A percentile compares a stretch with the other conserved stretches of the same genome.
Evolutionary conservation across 2,888 invertebrate species (phyloP).

Genomic region (Chirona hameri): DNA sequence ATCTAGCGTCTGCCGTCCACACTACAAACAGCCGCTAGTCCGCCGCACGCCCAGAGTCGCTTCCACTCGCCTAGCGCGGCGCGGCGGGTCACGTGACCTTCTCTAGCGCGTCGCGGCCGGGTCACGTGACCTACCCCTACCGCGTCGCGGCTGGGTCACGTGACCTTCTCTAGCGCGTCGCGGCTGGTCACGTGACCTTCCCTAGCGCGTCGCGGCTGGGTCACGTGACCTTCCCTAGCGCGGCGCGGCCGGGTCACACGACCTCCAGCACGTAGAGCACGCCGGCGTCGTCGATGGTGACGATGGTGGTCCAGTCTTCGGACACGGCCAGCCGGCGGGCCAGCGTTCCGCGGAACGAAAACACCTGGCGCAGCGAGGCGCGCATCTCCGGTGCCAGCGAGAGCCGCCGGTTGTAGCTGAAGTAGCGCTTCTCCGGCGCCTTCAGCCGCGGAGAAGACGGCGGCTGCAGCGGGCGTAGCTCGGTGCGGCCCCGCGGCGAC

Average conservation of each 20-base stretch:
- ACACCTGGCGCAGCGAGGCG: slow-evolving; percentile 2
- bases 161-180: not conserved
- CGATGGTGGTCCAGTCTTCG: not conserved
- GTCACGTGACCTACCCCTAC: too few relatives aligned
- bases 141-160: too few relatives aligned
- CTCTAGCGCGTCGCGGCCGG: too few relatives aligned
- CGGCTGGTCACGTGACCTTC: not conserved
- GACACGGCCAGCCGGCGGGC: not conserved
- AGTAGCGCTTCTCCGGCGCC: not conserved
- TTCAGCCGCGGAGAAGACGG: not conserved
- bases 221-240: not conserved
- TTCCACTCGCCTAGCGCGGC: too few relatives aligned
- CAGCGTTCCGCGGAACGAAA: slow-evolving; percentile 12
- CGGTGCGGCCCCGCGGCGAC: not conserved
- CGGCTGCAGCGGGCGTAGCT: too few relatives aligned
- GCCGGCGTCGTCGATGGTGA: slow-evolving; percentile 31
- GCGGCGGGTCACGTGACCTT: too few relatives aligned
- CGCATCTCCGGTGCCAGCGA: too few relatives aligned
- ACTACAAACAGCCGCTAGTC: too few relatives aligned
- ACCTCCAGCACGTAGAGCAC: slow-evolving; percentile 28
- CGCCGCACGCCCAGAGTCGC: too few relatives aligned
- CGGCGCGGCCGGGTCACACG: not conserved
- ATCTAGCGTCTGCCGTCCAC: too few relatives aligned
- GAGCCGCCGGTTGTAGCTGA: not conserved
- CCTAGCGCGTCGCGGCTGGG: too few relatives aligned